A percentile compares a stretch with the other conserved stretches of the same genome.
Conservation (phyloP, 2,888 invertebrate species). For the Agrilus cyanescens region DNA sequence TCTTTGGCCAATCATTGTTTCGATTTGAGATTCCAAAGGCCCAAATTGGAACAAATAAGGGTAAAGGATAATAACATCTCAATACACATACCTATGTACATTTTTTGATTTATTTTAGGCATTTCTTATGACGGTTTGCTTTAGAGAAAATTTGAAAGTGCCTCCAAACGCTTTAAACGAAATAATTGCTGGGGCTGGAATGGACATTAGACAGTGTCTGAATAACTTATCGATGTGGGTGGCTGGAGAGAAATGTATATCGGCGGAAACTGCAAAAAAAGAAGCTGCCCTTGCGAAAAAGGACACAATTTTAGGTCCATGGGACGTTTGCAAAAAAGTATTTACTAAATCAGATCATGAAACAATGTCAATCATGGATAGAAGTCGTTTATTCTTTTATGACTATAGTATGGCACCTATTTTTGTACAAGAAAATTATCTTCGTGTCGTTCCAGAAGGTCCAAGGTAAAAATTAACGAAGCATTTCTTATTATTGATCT, state of each 20-base stretch:
- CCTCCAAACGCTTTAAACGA: slow-evolving; percentile 64
- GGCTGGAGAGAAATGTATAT: slow-evolving; percentile 41
- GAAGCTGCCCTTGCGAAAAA: slow-evolving; percentile 58
- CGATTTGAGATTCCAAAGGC: slow-evolving; percentile 78
- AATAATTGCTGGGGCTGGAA: slow-evolving; percentile 76
- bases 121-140: slow-evolving; percentile 84
- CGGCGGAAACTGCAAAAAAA: slow-evolving; percentile 40
- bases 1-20: slow-evolving; percentile 89
- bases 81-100: not conserved
- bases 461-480: slow-evolving; percentile 45
- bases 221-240: slow-evolving; percentile 80
- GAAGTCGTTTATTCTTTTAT: slow-evolving; percentile 86
- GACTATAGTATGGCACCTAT: slow-evolving; percentile 94
- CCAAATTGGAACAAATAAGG: slow-evolving; percentile 81
- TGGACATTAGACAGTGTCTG: slow-evolving; percentile 88
- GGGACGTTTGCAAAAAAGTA: slow-evolving; percentile 85
- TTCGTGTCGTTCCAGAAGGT: slow-evolving; percentile 63
- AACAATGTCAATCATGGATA: slow-evolving; percentile 67
- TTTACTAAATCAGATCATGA: slow-evolving; percentile 72
- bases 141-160: slow-evolving; percentile 78
- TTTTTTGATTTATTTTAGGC: slow-evolving; percentile 42
- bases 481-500: not conserved
- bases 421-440: slow-evolving; percentile 97
- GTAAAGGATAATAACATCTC: slow-evolving; percentile 36
- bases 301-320: slow-evolving; percentile 81